A percentile compares a stretch with the other conserved stretches of the same genome.
phyloP scores from a whole-genome alignment of 2,888 invertebrate genomes.

The Labia minor region DNA sequence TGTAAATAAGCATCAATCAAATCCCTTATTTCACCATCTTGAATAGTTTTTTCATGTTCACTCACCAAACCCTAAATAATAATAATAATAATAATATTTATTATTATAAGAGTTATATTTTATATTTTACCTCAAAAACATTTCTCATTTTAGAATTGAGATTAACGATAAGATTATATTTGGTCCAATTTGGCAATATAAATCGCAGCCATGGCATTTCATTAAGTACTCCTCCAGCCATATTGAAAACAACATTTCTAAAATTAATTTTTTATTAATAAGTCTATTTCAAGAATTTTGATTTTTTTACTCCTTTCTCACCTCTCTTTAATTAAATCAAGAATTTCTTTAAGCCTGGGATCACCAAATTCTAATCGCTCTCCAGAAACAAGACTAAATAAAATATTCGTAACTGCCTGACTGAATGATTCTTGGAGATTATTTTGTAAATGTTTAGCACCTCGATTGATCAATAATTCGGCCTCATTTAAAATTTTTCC shows the following conservation, averaged over 20 bases:
- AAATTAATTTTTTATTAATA: too few relatives aligned
- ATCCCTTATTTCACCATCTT: conserved; percentile 41
- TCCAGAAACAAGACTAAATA: background rate
- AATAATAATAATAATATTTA: too few relatives aligned
- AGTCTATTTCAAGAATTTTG: background rate
- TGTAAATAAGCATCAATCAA: conserved; percentile 52
- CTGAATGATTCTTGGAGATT: too few relatives aligned
- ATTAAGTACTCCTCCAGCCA: conserved; percentile 47
- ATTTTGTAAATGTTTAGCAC: too few relatives aligned
- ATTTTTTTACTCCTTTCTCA: background rate
- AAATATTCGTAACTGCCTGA: background rate
- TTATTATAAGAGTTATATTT: too few relatives aligned
- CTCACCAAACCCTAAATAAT: conserved; percentile 43
- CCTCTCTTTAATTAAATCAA: background rate
- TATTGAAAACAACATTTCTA: conserved; percentile 46
- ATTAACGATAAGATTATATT: conserved; percentile 46
- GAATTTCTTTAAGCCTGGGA: background rate
- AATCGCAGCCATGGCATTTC: conserved; percentile 52
- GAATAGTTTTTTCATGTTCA: conserved; percentile 43
- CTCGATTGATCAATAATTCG: conserved; percentile 46
- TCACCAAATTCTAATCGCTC: background rate
- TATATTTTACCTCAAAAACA: conserved; percentile 43
- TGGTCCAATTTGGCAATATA: conserved; percentile 48
- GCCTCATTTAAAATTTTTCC: conserved; percentile 43
- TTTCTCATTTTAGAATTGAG: conserved; percentile 45